Evolutionary conservation across 1,140 invertebrate species (phyloP).

Genomic region (Brachystomella parvula): DNA sequence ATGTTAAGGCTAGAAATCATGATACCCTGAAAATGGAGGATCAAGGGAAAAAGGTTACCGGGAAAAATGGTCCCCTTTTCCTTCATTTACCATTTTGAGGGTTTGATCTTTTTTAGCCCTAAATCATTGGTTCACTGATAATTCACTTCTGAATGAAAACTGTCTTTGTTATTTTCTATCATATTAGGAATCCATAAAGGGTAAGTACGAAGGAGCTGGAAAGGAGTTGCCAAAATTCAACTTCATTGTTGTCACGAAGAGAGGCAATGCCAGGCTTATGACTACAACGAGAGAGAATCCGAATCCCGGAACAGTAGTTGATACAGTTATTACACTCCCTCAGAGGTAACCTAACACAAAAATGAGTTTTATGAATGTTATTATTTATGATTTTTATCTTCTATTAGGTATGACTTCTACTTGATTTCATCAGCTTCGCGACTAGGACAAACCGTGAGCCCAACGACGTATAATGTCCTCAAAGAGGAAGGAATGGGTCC

Average conservation of each 20-base stretch:
- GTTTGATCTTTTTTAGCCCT: no score
- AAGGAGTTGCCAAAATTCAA: conserved; percentile 39
- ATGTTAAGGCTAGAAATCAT: no score
- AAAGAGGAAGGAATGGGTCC: conserved; percentile 49
- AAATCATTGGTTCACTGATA: not conserved
- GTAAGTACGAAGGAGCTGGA: not conserved
- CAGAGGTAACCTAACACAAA: conserved; percentile 52
- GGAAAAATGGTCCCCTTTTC: no score
- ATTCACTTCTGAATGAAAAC: not conserved
- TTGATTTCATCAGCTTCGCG: conserved; percentile 64
- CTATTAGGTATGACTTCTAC: conserved; percentile 68
- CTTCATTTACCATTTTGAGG: no score
- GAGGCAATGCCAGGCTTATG: conserved; percentile 50
- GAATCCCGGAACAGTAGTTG: conserved; percentile 51
- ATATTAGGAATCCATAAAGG: conserved; percentile 10
- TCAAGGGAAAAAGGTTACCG: no score
- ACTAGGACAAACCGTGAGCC: conserved; percentile 66
- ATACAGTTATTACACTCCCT: conserved; percentile 52
- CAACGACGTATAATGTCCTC: conserved; percentile 71
- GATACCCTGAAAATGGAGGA: no score
- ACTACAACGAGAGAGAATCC: conserved; percentile 45
- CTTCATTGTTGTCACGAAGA: conserved; percentile 52
- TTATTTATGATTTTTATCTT: conserved; percentile 12
- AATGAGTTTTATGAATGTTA: conserved; percentile 43
- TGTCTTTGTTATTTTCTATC: not conserved